Conservation (phyloP, 2,113 vertebrate species). For the Enhydra lutris region DNA sequence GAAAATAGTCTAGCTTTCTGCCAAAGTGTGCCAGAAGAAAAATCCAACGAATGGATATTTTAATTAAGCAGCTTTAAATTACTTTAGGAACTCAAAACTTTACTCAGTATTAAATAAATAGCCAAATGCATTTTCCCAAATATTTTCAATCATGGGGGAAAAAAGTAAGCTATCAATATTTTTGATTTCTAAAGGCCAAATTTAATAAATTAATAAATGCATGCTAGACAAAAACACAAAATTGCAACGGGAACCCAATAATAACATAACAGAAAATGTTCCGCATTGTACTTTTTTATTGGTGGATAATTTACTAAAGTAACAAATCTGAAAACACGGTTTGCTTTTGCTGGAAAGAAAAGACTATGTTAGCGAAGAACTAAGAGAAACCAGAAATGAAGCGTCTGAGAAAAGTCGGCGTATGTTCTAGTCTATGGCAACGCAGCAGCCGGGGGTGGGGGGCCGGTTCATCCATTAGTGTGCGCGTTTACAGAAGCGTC, state of each 20-base stretch:
- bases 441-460: slow-evolving; percentile 83
- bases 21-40: neutral
- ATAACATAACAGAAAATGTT: slow-evolving; percentile 86
- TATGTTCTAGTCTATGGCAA: slow-evolving; percentile 77
- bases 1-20: slow-evolving; percentile 22
- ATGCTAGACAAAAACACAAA: slow-evolving; percentile 95
- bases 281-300: slow-evolving; percentile 84
- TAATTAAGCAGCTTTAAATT: neutral
- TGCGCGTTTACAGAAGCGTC: slow-evolving; percentile 75
- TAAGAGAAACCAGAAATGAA: slow-evolving; percentile 80
- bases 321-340: slow-evolving; percentile 81
- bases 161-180: slow-evolving; percentile 57
- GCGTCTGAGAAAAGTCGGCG: slow-evolving; percentile 55
- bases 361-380: slow-evolving; percentile 75
- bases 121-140: neutral
- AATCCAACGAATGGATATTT: neutral
- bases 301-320: slow-evolving; percentile 84
- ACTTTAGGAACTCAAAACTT: slow-evolving; percentile 18
- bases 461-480: slow-evolving; percentile 77
- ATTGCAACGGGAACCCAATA: slow-evolving; percentile 85
- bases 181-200: slow-evolving; percentile 87
- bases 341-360: slow-evolving; percentile 83
- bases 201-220: slow-evolving; percentile 99
- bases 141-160: neutral
- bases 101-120: neutral